A percentile compares a stretch with the other conserved stretches of the same genome.
Conservation (phyloP, 2,113 vertebrate species). For the Thamnophis sirtalis region DNA sequence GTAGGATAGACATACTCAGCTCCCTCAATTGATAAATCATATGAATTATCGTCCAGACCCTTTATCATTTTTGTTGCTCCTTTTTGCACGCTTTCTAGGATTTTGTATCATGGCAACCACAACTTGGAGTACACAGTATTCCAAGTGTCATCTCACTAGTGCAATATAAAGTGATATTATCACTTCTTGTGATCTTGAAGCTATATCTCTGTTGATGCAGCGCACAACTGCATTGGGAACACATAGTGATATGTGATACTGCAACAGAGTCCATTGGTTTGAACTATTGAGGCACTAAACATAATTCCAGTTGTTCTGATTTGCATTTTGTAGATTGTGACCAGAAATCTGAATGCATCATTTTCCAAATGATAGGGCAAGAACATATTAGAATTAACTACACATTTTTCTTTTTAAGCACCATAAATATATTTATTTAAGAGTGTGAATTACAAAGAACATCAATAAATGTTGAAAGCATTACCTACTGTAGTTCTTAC, state of each 20-base stretch:
- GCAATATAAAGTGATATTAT: background rate
- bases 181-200: background rate
- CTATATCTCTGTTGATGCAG: background rate
- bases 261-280: background rate
- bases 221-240: background rate
- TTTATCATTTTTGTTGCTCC: background rate
- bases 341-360: background rate
- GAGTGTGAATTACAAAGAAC: background rate
- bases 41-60: background rate
- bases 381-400: background rate
- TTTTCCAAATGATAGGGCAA: background rate
- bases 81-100: background rate
- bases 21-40: background rate
- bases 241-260: background rate
- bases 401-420: background rate
- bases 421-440: background rate
- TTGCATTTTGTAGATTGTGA: background rate
- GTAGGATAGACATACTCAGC: background rate
- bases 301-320: background rate
- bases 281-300: background rate
- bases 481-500: background rate
- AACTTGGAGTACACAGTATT: background rate
- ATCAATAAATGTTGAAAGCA: background rate
- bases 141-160: background rate
- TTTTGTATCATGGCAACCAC: background rate